These are phyloP conservation scores for Apamea epomidion DNA, from an alignment of 2,888 invertebrate genomes.

Conservation along the genomic window DNA sequence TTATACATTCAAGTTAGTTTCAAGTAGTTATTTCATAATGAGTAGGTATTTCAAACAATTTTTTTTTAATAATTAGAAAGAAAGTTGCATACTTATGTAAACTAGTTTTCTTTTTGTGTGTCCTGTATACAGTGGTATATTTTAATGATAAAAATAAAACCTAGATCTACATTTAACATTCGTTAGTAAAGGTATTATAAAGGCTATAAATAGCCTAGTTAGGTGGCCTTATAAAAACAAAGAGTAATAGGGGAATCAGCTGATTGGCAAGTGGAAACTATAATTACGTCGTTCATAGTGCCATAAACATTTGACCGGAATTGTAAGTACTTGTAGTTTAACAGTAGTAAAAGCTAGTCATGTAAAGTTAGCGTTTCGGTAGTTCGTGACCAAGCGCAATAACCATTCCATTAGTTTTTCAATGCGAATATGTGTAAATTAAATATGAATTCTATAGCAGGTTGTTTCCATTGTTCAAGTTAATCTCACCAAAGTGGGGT, in stretches of 20 bases:
- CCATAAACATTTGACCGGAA: constrained; percentile 79
- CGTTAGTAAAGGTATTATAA: constrained; percentile 7
- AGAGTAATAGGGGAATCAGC: constrained; percentile 70
- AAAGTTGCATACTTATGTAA: neutral
- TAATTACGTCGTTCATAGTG: constrained; percentile 77
- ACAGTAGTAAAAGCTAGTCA: constrained; percentile 72
- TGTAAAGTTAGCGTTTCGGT: constrained; percentile 75
- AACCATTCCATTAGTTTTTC: constrained; percentile 82
- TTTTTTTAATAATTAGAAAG: neutral
- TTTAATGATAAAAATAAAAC: neutral
- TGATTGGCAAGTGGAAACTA: constrained; percentile 72
- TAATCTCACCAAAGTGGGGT: constrained; percentile 70
- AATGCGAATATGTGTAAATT: constrained; percentile 80
- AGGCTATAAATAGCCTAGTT: constrained; percentile 22
- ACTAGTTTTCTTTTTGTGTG: constrained; percentile 6
- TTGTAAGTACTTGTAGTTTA: constrained; percentile 66
- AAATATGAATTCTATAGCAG: constrained; percentile 73
- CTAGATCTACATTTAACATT: neutral
- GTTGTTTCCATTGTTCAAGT: constrained; percentile 72
- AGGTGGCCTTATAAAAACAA: constrained; percentile 30
- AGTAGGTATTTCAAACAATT: constrained; percentile 13
- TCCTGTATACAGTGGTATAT: neutral
- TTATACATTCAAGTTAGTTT: constrained; percentile 37
- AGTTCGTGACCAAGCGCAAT: constrained; percentile 82
- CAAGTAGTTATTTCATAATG: constrained; percentile 12